Base-by-base conservation (phyloP, 2,797 vertebrate species). In the Pachyuromys duprasi region DNA sequence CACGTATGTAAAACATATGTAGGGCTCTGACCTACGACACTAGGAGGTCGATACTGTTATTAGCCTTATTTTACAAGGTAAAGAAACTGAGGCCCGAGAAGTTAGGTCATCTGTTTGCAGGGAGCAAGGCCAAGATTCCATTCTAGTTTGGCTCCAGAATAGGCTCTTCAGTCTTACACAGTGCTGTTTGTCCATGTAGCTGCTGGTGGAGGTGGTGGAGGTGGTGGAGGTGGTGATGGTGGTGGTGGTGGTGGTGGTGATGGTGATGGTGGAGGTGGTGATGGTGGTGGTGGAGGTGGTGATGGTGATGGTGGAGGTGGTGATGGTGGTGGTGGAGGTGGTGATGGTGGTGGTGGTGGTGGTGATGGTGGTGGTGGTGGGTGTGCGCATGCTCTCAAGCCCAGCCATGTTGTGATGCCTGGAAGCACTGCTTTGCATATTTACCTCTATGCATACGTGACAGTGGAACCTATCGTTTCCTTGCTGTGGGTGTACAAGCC, bases 1-100 rank as follows among this genome's bases (percentile, higher is more conserved):
- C 39, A 14, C 12, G 62, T 67, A 33, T 22, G 39, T 65, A 39
- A 45, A 83, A 5, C 4, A 0, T 28, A 28, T 45, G 26, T 65
- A 9, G 62, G 60, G 17, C 28, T 39, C 39, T 45, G 62, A 22
- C 81, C 24, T 26, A 15, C 1, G 18, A 5, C 39, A 6, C 55
- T 20, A 1, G 20, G 83, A 86, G n/a, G 18, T 8, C 0, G 36
- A 49, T 49, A 4, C 57, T 45, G 0, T 55, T 26, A 3, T 11
- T 55, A 67, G 2, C 31, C 22, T 42, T 17, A 0, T 79, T 76
- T 74, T 86, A 26, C 36, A 89, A 49, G 57, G 24, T 60, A 74
- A 80, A 78, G 89, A 96, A 86, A 53, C 89, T 15, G 90, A 88
- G 89, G 17, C 8, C 45, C 17, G 74, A 57, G 67, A 62, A 72